These are phyloP conservation scores for Myotis lucifugus DNA, from an alignment of 2,113 vertebrate species.

Conservation along the genomic window DNA sequence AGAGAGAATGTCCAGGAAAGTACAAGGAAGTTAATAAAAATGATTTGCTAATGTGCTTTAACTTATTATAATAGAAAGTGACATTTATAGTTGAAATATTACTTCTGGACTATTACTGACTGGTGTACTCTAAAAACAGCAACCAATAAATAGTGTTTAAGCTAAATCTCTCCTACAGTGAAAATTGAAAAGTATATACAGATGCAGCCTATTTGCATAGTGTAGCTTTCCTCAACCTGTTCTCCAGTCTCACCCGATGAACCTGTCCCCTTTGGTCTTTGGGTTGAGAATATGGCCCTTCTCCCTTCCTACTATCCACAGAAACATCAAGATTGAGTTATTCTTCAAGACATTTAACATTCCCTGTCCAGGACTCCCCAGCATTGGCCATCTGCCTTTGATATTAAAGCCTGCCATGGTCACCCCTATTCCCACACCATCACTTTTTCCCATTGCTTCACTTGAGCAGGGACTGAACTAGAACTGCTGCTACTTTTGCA, in stretches of 20 bases:
- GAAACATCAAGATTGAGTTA: background rate
- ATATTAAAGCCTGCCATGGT: background rate
- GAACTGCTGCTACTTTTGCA: background rate
- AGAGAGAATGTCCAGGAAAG: background rate
- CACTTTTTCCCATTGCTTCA: background rate
- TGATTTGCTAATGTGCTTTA: background rate
- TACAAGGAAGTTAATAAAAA: conserved; percentile 19
- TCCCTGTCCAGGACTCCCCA: background rate
- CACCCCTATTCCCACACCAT: background rate
- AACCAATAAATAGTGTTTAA: background rate
- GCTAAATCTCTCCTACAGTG: background rate
- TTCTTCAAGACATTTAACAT: background rate
- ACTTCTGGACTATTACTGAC: background rate
- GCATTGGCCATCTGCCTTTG: background rate
- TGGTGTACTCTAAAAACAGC: background rate
- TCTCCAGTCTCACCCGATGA: background rate
- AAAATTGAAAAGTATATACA: background rate
- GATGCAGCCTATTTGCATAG: background rate
- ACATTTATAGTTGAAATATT: background rate
- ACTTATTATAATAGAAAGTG: background rate
- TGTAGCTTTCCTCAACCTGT: background rate
- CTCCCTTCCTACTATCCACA: background rate
- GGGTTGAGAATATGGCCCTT: background rate
- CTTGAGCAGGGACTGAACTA: background rate
- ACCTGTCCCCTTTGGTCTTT: background rate